Percentiles rank a stretch among this genome's conserved stretches.
Evolutionary conservation across 2,888 invertebrate genomes (phyloP).

Genomic region (Aleiodes leptofemur): DNA sequence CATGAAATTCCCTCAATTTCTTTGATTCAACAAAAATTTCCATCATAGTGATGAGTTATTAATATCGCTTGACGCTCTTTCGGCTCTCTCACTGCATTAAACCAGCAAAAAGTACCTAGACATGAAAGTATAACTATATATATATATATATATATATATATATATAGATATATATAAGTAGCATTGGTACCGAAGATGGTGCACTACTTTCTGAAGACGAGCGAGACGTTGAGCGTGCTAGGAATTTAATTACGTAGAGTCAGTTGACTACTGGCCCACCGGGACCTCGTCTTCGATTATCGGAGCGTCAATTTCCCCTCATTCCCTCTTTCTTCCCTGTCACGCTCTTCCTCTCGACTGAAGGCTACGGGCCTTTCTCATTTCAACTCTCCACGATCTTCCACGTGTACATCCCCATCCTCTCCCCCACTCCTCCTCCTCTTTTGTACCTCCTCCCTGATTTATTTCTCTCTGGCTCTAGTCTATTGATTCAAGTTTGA

Average conservation of each 20-base stretch:
- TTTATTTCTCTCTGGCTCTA: conserved; percentile 8
- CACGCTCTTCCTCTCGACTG: conserved; percentile 13
- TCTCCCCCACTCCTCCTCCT: too few relatives aligned
- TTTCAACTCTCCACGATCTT: background rate
- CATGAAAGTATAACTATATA: conserved; percentile 11
- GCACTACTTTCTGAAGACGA: conserved; percentile 45
- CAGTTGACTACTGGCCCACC: conserved; percentile 45
- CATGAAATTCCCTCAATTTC: too few relatives aligned
- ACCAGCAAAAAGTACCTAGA: conserved; percentile 6
- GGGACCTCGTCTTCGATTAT: conserved; percentile 54
- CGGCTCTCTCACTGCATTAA: conserved; percentile 2
- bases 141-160: too few relatives aligned
- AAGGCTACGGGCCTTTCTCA: conserved; percentile 16
- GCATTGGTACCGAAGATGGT: conserved; percentile 26
- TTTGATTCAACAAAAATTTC: too few relatives aligned
- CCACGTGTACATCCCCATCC: background rate
- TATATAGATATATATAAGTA: too few relatives aligned
- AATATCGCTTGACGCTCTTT: conserved; percentile 19
- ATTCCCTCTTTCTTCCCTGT: conserved; percentile 17
- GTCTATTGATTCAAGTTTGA: conserved; percentile 4
- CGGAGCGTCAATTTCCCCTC: conserved; percentile 50
- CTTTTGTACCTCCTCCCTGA: conserved; percentile 30
- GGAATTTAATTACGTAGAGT: conserved; percentile 65
- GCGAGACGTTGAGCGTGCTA: conserved; percentile 54
- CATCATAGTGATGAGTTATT: conserved; percentile 5